Base-by-base conservation (phyloP, 2,888 invertebrate species). In the Lasioglossum malachurum region DNA sequence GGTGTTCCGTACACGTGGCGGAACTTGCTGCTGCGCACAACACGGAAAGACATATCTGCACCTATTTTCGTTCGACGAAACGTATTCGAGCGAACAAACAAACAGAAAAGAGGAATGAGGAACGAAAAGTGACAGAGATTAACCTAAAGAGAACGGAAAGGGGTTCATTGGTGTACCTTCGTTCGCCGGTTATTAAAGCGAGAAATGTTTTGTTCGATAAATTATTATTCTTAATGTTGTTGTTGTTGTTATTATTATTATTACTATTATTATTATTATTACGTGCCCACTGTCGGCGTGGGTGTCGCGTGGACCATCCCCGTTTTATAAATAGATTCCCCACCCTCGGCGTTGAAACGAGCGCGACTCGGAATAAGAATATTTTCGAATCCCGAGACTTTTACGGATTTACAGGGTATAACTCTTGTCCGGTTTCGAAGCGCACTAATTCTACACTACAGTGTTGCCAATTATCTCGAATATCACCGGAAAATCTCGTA, bases 21-120 rank as follows among this genome's bases (percentile, higher is more conserved):
- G 96, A 99, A 99, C 97, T 99, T 99, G 95, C 99, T 99, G 96
- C 97, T 98, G 96, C 99, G 98, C 94, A 99, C 98, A 96, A 98
- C 98, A 96, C 98, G 98, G 97, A 99, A 99, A 96, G 98, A 98
- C 98, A 99, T 98, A 89, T 91, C 94, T 94, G 93, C 92, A 93
- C 91, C 93, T 90, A 82, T 77, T 90, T 78, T 75, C 27, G 31
- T 53, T 38, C 35, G 57, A 35, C 31, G 16, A 64, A 64, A 64
- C 64, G 16, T 19, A 64, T 64, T 64, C 64, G 64, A 16, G 19
- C 16, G 46, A 77, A 81, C 44, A 78, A 71, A 77, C 31, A 74
- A 72, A 77, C 75, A 49, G 83, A 79, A 41, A 67, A 75, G 57
- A 76, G 64, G 4, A 53, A 53, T 53, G 1, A 73, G 27, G n/a